These are phyloP conservation scores for Lipophrys pholis DNA, from an alignment of 2,113 vertebrate species.

Conservation along the genomic window DNA sequence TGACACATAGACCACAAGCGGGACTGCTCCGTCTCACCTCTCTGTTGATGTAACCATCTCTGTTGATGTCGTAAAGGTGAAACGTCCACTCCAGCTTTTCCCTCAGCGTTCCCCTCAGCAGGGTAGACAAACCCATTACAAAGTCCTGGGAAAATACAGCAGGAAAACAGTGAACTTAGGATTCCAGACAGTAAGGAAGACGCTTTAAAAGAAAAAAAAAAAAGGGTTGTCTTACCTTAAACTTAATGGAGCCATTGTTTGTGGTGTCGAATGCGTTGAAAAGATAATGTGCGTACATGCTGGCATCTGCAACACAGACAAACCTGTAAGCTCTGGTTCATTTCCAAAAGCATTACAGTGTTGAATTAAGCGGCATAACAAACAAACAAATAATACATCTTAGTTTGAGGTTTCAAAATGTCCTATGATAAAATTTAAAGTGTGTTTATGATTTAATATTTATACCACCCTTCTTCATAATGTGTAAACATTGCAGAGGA, in stretches of 20 bases:
- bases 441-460: no score
- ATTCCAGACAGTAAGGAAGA: background rate
- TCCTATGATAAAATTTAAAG: no score
- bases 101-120: slow-evolving; percentile 91
- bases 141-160: slow-evolving; percentile 87
- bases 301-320: slow-evolving; percentile 89
- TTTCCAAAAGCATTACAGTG: background rate
- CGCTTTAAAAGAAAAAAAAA: no score
- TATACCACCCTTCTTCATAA: no score
- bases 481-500: background rate
- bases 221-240: slow-evolving; percentile 88
- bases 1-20: background rate
- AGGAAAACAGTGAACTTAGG: background rate
- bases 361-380: no score
- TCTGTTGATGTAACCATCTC: slow-evolving; percentile 95
- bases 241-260: slow-evolving; percentile 96
- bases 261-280: slow-evolving; percentile 96
- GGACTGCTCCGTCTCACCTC: slow-evolving; percentile 82
- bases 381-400: no score
- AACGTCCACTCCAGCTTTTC: slow-evolving; percentile 98
- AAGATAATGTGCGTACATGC: slow-evolving; percentile 97
- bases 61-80: slow-evolving; percentile 97
- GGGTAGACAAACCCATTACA: slow-evolving; percentile 92
- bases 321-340: background rate
- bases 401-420: no score